Evolutionary conservation across 1,140 invertebrate genomes (phyloP).

Genomic region (Pseudomyrmex pallidus): DNA sequence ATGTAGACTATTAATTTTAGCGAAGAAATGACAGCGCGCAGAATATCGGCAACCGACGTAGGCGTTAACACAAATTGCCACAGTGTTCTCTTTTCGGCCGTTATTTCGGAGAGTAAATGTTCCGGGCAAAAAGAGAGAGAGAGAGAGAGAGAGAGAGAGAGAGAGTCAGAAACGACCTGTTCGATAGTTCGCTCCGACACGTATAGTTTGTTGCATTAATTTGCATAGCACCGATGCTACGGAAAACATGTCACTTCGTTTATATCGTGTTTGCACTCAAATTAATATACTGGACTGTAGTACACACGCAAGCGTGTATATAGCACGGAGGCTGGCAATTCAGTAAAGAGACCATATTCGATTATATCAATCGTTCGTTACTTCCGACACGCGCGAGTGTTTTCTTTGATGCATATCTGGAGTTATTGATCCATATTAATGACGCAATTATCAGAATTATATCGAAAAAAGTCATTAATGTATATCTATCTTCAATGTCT

Average conservation of each 20-base stretch:
- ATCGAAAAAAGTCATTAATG: background rate
- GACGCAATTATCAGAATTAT: background rate
- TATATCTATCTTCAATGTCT: background rate
- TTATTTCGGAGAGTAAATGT: slow-evolving; percentile 35
- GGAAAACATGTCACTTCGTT: slow-evolving; percentile 10
- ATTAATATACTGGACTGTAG: slow-evolving; percentile 43
- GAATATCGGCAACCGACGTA: background rate
- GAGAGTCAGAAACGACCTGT: slow-evolving; percentile 30
- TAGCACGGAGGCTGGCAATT: background rate
- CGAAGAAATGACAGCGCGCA: no score
- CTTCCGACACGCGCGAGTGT: background rate
- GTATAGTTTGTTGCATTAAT: slow-evolving; percentile 44
- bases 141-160: no score
- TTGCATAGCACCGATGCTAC: slow-evolving; percentile 29
- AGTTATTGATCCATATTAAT: slow-evolving; percentile 11
- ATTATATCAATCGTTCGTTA: background rate
- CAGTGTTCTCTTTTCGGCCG: slow-evolving; percentile 16
- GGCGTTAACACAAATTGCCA: slow-evolving; percentile 60
- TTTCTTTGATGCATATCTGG: slow-evolving; percentile 13
- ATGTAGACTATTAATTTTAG: no score
- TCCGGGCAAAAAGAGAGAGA: slow-evolving; percentile 12
- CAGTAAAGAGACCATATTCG: background rate
- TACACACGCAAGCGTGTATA: slow-evolving; percentile 14
- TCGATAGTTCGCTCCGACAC: slow-evolving; percentile 19
- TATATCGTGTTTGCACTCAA: background rate